Conservation (phyloP, 2,888 invertebrate species). For the Helicoverpa assulta region DNA sequence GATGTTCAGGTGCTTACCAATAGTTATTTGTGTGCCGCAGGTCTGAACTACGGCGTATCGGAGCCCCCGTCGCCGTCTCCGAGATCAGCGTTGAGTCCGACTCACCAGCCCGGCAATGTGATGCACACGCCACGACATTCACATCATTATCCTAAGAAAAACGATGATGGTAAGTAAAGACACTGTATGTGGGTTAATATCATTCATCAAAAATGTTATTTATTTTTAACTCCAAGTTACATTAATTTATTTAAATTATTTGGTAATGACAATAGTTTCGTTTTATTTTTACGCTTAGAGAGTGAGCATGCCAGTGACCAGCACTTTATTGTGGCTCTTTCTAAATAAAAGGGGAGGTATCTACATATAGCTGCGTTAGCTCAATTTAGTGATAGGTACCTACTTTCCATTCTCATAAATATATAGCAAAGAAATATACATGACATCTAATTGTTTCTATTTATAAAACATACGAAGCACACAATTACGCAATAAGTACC, state of each 20-base stretch:
- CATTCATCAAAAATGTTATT: not conserved
- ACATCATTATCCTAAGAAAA: constrained; percentile 92
- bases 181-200: not conserved
- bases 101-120: constrained; percentile 84
- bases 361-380: no score
- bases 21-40: constrained; percentile 61
- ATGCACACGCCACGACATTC: constrained; percentile 89
- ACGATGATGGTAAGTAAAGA: constrained; percentile 90
- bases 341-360: no score
- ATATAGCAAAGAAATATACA: no score
- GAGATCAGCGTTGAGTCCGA: constrained; percentile 86
- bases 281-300: no score
- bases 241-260: no score
- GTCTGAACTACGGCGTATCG: constrained; percentile 87
- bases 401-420: no score
- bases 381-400: no score
- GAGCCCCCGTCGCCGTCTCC: constrained; percentile 89
- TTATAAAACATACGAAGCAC: not conserved
- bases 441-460: not conserved
- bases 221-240: no score
- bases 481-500: constrained; percentile 13
- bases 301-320: no score
- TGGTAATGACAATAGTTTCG: no score
- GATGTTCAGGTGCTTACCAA: not conserved
- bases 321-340: no score